Evolutionary conservation across 2,113 vertebrate genomes (phyloP).

Genomic region (Corynorhinus townsendii): DNA sequence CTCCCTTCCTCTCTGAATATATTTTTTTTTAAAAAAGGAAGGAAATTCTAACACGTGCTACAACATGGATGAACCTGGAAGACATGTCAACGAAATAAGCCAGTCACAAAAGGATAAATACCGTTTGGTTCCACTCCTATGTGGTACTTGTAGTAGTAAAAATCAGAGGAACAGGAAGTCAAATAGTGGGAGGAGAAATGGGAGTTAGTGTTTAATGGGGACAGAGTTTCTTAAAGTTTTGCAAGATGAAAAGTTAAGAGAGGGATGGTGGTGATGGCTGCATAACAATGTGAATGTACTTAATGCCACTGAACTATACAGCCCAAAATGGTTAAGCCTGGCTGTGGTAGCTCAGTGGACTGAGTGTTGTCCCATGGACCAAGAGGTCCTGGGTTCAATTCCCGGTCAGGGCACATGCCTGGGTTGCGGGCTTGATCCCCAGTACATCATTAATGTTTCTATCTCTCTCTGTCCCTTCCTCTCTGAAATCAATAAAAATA

Average conservation of each 20-base stretch:
- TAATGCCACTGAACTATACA: no score
- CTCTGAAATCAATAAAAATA: no score
- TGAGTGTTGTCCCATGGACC: no score
- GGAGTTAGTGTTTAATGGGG: background rate
- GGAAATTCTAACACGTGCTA: background rate
- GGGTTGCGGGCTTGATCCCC: no score
- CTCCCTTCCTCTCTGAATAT: no score
- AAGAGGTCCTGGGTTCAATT: no score
- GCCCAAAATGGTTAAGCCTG: background rate
- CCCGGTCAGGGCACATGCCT: no score
- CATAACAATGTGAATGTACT: no score
- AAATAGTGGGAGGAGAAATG: background rate
- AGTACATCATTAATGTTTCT: no score
- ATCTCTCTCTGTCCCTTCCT: no score
- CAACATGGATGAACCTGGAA: background rate
- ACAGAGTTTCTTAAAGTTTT: background rate
- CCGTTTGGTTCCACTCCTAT: background rate
- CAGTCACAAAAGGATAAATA: background rate
- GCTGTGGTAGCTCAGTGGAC: no score
- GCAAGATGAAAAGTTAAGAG: background rate
- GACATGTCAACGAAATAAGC: background rate
- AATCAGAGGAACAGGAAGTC: background rate
- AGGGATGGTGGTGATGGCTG: fast-evolving
- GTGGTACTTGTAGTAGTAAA: background rate
- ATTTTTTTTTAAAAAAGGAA: background rate